phyloP scores from a whole-genome alignment of 35 echinoderm and acorn worm genomes.

The Acanthaster planci region DNA sequence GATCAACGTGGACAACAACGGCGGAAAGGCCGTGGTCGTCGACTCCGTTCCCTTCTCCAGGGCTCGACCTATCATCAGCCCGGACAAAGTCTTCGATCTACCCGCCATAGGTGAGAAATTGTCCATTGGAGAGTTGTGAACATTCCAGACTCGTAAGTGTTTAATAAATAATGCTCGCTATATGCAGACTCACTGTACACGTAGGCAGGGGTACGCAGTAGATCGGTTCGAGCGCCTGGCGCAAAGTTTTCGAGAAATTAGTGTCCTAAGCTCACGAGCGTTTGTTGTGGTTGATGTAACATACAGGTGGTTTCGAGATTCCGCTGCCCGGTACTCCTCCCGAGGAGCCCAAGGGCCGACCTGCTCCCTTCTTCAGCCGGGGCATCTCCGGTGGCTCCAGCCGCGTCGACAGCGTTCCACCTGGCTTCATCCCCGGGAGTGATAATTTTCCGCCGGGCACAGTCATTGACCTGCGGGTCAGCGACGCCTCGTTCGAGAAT shows the following conservation, averaged over 20 bases:
- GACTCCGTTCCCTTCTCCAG: slow-evolving; percentile 24
- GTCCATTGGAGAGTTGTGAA: no score
- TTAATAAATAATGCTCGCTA: neutral
- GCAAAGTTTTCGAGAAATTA: neutral
- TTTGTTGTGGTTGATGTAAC: neutral
- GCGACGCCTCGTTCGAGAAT: slow-evolving; percentile 33
- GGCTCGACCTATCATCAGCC: slow-evolving; percentile 14
- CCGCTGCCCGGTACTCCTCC: slow-evolving; percentile 25
- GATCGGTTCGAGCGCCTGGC: no score
- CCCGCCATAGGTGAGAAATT: slow-evolving; percentile 41
- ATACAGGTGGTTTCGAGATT: slow-evolving; percentile 47
- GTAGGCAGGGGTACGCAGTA: neutral
- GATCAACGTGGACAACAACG: slow-evolving; percentile 44
- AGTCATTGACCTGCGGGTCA: slow-evolving; percentile 63
- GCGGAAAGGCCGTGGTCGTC: slow-evolving; percentile 13
- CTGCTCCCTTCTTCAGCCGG: slow-evolving; percentile 42
- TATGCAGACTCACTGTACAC: neutral
- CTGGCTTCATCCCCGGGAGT: slow-evolving; percentile 7
- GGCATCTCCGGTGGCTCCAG: slow-evolving; percentile 60
- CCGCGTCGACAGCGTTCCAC: slow-evolving; percentile 28
- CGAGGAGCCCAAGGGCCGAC: neutral
- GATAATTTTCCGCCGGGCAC: slow-evolving; percentile 64
- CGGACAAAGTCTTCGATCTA: slow-evolving; percentile 15
- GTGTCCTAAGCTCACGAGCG: no score
- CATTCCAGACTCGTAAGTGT: no score